Evolutionary conservation across 2,888 invertebrate genomes (phyloP), one percentile per base, ranked within the genome.

Genomic region (Ophion ellenae): DNA sequence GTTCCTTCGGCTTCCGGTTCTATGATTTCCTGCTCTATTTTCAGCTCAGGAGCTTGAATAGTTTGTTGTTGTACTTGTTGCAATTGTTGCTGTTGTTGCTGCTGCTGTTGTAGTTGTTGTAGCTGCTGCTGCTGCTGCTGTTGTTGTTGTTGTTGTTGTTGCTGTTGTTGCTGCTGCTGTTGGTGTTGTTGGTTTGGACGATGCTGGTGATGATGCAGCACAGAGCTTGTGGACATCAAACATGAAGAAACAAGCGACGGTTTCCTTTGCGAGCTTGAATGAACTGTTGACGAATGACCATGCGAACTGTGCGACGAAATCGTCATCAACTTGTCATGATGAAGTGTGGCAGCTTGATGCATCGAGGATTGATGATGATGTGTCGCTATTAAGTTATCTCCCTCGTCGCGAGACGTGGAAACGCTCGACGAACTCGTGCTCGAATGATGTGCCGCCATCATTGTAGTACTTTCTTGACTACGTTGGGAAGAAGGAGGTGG

Each of bases 1-100:
- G 97, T 96, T 92, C 97, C 97, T 88, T 98, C 98, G 84, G 97
- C 97, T 89, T 97, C 97, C 71, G 96, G 95, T 61, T 96, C 96
- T 87, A 95, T 95, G 7, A 96, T 95, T 90, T 96, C 96, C 14
- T 96, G 94, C 53, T 94, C 94, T 32, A 93, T 90, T 66, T 95
- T 94, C 11, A 94, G 93, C 57, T 93, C 92, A 82, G 95, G 87
- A 89, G 93, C 88, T 45, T 86, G 83, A 24, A 86, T 88, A 7
- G 88, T 67, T 63, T 83, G 87, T 77, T 81, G 85, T 64, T 79
- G 88, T 36, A 85, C 87, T 80, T 71, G 87, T 77, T 73, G 87
- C 32, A 81, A 82, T 17, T 80, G 86, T 70, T 84, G 87, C 4
- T 77, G 81, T 47, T 71, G 70, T 70, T 79, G 80, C 28, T 73